Evolutionary conservation across 2,113 vertebrate genomes (phyloP), one percentile per base, ranked within the genome.

Genomic region (Oryzias curvinotus): DNA sequence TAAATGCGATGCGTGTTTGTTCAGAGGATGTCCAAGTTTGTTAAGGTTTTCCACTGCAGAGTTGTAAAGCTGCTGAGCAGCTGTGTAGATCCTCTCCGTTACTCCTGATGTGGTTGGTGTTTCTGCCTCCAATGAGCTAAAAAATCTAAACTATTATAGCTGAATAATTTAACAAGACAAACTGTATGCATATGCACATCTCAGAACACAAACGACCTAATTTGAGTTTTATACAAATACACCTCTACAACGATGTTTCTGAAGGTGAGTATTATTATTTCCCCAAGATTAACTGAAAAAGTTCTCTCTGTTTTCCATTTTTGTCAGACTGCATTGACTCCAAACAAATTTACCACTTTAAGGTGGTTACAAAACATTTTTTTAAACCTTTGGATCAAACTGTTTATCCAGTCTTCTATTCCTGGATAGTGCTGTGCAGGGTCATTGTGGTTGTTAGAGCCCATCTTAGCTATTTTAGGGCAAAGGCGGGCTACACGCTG

Each of bases 141-240:
- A 15, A 67, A 57, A 18, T 52, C 58, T 0, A 19, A n/a, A 48
- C 47, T 44, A 6, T 50, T 66, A 36, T 41, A 57, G 42, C 13
- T 75, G 47, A 75, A 80, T 80, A 61, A 80, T 80, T 77, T 47
- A 69, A 52, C 1, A 49, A 72, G 48, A 65, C 59, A 62, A 71
- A 73, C 52, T 75, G 48, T 55, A 41, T 64, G 26, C 25, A 55
- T 57, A 36, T 67, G 43, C 43, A 36, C 16, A 51, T 54, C 54
- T 56, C 42, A 64, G 42, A 70, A 55, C 36, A 68, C 14, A 63
- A 53, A 59, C 12, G 42, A 2, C 36, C 41, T 57, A 15, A 56
- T 57, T 52, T 25, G 48, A 5, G 42, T 17, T 41, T 1, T 48
- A 21, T 48, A 18, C 52, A 55, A 45, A 50, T 13, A 6, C 10